Conservation (phyloP, 2,113 vertebrate species). For the Ailuropoda melanoleuca region DNA sequence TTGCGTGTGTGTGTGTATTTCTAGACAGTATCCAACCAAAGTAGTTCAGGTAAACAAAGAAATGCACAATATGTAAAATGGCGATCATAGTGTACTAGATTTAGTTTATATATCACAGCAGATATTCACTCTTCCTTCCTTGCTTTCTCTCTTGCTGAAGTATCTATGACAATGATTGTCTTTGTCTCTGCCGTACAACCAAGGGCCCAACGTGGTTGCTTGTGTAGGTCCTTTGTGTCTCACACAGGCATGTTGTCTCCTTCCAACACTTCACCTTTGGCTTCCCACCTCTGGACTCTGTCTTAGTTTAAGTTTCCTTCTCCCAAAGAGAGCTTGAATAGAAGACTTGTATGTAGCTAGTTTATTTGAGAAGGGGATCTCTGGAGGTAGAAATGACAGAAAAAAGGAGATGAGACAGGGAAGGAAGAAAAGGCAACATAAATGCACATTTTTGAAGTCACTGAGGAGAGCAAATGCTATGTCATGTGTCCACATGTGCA, state of each 20-base stretch:
- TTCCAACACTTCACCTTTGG: not conserved
- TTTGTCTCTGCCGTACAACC: not conserved
- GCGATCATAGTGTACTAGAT: not conserved
- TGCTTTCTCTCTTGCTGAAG: not conserved
- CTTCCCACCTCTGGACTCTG: not conserved
- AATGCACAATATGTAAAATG: not conserved
- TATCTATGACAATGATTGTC: not conserved
- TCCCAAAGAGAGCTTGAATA: not conserved
- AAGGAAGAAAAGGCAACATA: not conserved
- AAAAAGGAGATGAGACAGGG: not conserved
- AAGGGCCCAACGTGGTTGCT: not conserved
- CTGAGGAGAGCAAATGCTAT: not conserved
- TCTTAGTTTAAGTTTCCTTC: not conserved
- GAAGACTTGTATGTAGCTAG: not conserved
- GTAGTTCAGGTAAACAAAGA: not conserved
- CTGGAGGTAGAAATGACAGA: not conserved
- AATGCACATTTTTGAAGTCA: not conserved
- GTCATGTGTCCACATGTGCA: not conserved
- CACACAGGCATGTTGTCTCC: not conserved
- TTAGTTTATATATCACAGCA: not conserved
- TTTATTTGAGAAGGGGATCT: not conserved
- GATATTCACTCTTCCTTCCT: not conserved
- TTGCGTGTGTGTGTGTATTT: not conserved
- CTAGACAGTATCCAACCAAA: not conserved
- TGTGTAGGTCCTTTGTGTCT: not conserved